Conservation (phyloP, 2,113 vertebrate species). For the Hippocampus zosterae region DNA sequence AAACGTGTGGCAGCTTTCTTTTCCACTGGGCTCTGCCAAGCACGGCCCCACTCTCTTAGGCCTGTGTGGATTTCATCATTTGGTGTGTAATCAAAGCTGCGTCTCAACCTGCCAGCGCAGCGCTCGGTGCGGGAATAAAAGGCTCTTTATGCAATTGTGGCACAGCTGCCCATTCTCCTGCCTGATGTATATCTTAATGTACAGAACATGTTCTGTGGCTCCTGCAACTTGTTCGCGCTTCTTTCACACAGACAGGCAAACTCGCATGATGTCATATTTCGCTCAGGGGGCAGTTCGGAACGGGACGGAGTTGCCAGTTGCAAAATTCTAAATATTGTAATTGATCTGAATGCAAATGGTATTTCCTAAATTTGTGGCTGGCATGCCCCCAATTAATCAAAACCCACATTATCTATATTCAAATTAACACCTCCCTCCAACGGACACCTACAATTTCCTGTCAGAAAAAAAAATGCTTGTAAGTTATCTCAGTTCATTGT, state of each 20-base stretch:
- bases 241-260: slow-evolving; percentile 59
- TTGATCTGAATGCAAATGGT: slow-evolving; percentile 3
- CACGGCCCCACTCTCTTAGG: slow-evolving; percentile 54
- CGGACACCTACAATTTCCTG: too few species aligned
- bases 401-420: too few species aligned
- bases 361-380: neutral
- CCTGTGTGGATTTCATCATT: slow-evolving; percentile 71
- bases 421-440: neutral
- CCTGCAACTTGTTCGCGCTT: slow-evolving; percentile 74
- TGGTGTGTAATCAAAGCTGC: slow-evolving; percentile 67
- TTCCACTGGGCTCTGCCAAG: slow-evolving; percentile 65
- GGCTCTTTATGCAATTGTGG: slow-evolving; percentile 65
- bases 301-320: slow-evolving; percentile 16
- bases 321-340: neutral
- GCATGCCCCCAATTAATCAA: too few species aligned
- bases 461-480: too few species aligned
- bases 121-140: slow-evolving; percentile 64
- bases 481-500: too few species aligned
- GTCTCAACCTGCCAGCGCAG: slow-evolving; percentile 66
- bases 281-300: slow-evolving; percentile 63
- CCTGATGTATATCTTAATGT: slow-evolving; percentile 75
- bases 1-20: slow-evolving; percentile 59
- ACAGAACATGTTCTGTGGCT: slow-evolving; percentile 67
- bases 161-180: slow-evolving; percentile 57
- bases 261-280: slow-evolving; percentile 69